Percentiles rank a stretch among this genome's conserved stretches.
Conservation (phyloP, 2,888 invertebrate genomes). For the Drosophila maculinotata region DNA sequence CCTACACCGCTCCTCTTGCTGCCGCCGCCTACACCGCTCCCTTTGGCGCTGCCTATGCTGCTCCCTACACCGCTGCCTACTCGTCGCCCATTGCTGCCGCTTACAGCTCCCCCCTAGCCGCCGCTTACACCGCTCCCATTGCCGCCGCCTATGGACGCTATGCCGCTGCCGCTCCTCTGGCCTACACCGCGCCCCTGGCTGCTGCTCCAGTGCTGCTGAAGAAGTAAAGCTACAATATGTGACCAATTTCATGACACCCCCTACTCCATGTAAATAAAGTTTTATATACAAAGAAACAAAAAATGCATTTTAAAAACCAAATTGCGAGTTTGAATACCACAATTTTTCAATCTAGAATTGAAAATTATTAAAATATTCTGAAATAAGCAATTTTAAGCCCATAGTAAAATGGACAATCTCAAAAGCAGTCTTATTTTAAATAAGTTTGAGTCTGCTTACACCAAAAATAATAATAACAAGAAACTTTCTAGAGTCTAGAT, state of each 20-base stretch:
- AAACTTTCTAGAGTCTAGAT: no score
- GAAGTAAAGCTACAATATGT: constrained; percentile 56
- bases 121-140: no score
- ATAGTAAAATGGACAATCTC: no score
- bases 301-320: background rate
- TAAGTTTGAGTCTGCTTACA: no score
- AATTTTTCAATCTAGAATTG: background rate
- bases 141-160: constrained; percentile 47
- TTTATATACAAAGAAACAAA: constrained; percentile 24
- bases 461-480: no score
- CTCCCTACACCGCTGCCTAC: constrained; percentile 50
- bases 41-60: constrained; percentile 51
- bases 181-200: constrained; percentile 40
- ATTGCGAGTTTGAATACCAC: background rate
- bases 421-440: no score
- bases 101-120: constrained; percentile 41
- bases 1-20: constrained; percentile 54
- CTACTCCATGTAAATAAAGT: constrained; percentile 64
- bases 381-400: no score
- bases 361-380: no score
- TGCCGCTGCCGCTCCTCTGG: constrained; percentile 44
- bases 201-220: constrained; percentile 69
- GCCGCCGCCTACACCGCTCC: constrained; percentile 54
- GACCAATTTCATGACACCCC: constrained; percentile 33
- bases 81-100: constrained; percentile 29